phyloP scores from a whole-genome alignment of 2,797 vertebrate genomes.

The Oophaga sylvatica region DNA sequence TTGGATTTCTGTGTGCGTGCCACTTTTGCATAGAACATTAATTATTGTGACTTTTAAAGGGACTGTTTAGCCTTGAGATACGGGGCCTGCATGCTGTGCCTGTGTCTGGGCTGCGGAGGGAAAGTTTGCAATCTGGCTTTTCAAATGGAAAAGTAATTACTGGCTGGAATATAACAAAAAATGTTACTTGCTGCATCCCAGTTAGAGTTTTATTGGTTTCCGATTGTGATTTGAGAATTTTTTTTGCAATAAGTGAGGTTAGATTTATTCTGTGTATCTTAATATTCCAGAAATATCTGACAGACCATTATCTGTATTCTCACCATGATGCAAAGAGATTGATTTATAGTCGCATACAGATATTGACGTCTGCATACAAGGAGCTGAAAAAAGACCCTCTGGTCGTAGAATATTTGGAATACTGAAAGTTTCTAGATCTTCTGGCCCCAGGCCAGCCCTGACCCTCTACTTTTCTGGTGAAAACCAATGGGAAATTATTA shows the following conservation, averaged over 20 bases:
- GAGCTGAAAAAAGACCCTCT: not conserved
- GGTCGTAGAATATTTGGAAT: not conserved
- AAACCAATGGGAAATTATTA: too few relatives aligned
- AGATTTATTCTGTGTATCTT: not conserved
- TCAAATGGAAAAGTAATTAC: constrained; percentile 19
- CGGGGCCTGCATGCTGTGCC: not conserved
- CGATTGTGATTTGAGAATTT: not conserved
- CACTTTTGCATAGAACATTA: constrained; percentile 38
- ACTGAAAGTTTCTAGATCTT: not conserved
- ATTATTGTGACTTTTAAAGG: constrained; percentile 37
- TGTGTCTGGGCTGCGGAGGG: constrained; percentile 7
- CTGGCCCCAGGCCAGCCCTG: not conserved
- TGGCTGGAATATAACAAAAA: not conserved
- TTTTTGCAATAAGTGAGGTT: not conserved
- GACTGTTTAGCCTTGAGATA: constrained; percentile 35
- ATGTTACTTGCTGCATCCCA: not conserved
- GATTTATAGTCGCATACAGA: constrained; percentile 1
- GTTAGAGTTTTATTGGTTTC: constrained; percentile 6
- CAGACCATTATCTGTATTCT: not conserved
- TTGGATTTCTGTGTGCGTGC: constrained; percentile 1
- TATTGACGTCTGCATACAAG: not conserved
- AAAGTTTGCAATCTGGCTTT: not conserved
- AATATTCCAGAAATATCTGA: not conserved
- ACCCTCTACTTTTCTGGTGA: not conserved
- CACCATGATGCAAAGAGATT: not conserved